A percentile compares a stretch with the other conserved stretches of the same genome.
These are phyloP conservation scores for Timandra comae DNA, from an alignment of 2,888 invertebrate genomes.

Conservation along the genomic window DNA sequence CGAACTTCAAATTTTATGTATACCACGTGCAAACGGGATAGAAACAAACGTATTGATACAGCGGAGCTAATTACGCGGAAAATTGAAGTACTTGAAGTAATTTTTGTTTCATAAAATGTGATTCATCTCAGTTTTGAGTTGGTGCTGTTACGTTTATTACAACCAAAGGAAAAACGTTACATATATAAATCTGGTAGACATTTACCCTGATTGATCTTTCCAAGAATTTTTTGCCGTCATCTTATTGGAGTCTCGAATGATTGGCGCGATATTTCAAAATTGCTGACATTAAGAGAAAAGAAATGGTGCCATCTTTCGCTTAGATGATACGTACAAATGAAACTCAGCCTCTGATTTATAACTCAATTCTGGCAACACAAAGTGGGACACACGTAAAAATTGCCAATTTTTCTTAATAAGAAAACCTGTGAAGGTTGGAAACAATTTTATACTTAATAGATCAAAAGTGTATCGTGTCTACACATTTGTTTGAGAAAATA, in stretches of 20 bases:
- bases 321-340: constrained; percentile 60
- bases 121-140: no score
- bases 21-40: constrained; percentile 5
- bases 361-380: constrained; percentile 65
- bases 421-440: constrained; percentile 36
- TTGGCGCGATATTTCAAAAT: constrained; percentile 28
- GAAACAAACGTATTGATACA: neutral
- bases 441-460: constrained; percentile 25
- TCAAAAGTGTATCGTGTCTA: no score
- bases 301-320: constrained; percentile 51
- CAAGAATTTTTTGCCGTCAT: constrained; percentile 14
- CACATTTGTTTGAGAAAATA: no score
- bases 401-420: constrained; percentile 73
- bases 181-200: constrained; percentile 5
- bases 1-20: constrained; percentile 30
- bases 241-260: constrained; percentile 21
- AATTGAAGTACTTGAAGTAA: neutral
- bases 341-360: constrained; percentile 60
- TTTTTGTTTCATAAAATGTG: no score
- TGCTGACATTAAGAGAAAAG: constrained; percentile 32
- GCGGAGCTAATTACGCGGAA: neutral
- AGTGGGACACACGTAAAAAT: constrained; percentile 71
- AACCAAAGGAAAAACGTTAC: constrained; percentile 5
- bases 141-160: neutral
- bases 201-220: constrained; percentile 17